Evolutionary conservation across 2,888 invertebrate genomes (phyloP).

Genomic region (Eubasilissa splendida): DNA sequence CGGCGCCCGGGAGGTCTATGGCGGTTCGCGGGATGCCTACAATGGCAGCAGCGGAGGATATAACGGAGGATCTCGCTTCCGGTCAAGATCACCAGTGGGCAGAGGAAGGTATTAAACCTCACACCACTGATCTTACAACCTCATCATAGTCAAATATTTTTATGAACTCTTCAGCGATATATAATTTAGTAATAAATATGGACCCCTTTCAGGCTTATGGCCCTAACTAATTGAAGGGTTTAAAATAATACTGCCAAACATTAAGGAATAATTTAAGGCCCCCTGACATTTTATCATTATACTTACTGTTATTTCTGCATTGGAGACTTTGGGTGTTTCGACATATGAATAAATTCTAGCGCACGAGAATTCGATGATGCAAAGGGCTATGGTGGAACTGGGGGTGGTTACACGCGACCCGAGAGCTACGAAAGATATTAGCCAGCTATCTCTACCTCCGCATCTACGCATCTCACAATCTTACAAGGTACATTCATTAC

Average conservation of each 20-base stretch:
- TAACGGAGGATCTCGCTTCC: conserved; percentile 71
- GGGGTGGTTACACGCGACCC: conserved; percentile 55
- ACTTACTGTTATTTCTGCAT: conserved; percentile 18
- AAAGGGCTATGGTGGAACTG: conserved; percentile 52
- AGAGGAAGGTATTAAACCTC: conserved; percentile 68
- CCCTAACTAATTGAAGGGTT: background rate
- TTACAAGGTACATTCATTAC: conserved; percentile 54
- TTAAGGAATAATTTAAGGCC: background rate
- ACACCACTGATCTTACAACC: conserved; percentile 42
- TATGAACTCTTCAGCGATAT: conserved; percentile 28
- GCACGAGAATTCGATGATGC: conserved; percentile 55
- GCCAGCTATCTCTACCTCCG: conserved; percentile 33
- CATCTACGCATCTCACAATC: conserved; percentile 44
- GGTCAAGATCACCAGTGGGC: conserved; percentile 71
- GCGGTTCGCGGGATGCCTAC: conserved; percentile 68
- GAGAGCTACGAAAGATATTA: conserved; percentile 55
- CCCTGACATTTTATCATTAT: conserved; percentile 1
- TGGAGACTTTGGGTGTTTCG: conserved; percentile 44
- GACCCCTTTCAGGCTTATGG: background rate
- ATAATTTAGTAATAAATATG: conserved; percentile 20
- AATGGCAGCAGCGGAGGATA: conserved; percentile 65
- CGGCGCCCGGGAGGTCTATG: conserved; percentile 68
- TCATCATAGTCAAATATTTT: conserved; percentile 36
- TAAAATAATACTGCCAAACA: conserved; percentile 11
- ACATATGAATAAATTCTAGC: conserved; percentile 54